Conservation (phyloP, 1,140 invertebrate species). For the Tribolium madens region DNA sequence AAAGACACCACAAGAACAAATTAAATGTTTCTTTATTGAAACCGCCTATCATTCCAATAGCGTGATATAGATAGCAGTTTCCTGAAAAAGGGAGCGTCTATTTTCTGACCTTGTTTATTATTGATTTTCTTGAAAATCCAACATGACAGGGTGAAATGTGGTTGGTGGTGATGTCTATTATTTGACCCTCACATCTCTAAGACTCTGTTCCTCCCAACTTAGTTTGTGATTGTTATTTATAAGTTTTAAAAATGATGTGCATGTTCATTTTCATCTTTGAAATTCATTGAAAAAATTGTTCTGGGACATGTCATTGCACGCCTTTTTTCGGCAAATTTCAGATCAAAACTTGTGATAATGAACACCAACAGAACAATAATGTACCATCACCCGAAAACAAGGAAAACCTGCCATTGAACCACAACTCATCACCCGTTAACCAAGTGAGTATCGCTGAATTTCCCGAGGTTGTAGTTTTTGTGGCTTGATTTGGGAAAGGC, state of each 20-base stretch:
- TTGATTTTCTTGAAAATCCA: constrained; percentile 53
- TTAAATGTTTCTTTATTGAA: constrained; percentile 3
- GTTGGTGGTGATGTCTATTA: constrained; percentile 46
- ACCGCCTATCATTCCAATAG: neutral
- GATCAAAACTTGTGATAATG: constrained; percentile 39
- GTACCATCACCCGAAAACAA: constrained; percentile 41
- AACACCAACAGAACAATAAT: constrained; percentile 46
- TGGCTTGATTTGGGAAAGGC: constrained; percentile 5
- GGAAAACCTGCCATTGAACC: constrained; percentile 34
- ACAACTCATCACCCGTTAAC: neutral
- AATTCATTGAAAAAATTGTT: neutral
- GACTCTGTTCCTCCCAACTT: constrained; percentile 42
- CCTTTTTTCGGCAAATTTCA: constrained; percentile 10
- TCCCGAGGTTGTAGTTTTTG: constrained; percentile 8
- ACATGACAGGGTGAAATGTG: constrained; percentile 50
- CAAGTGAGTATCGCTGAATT: constrained; percentile 36
- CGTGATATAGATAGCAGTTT: constrained; percentile 22
- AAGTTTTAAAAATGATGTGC: constrained; percentile 19
- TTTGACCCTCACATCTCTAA: constrained; percentile 47
- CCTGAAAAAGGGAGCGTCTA: constrained; percentile 40
- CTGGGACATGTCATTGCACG: neutral
- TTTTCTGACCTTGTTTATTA: constrained; percentile 54
- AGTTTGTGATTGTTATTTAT: constrained; percentile 6
- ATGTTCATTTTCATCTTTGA: neutral
- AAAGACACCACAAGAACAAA: neutral